Evolutionary conservation across 2,113 vertebrate species (phyloP), one percentile per base, ranked within the genome.

Genomic region (Synchiropus splendidus): DNA sequence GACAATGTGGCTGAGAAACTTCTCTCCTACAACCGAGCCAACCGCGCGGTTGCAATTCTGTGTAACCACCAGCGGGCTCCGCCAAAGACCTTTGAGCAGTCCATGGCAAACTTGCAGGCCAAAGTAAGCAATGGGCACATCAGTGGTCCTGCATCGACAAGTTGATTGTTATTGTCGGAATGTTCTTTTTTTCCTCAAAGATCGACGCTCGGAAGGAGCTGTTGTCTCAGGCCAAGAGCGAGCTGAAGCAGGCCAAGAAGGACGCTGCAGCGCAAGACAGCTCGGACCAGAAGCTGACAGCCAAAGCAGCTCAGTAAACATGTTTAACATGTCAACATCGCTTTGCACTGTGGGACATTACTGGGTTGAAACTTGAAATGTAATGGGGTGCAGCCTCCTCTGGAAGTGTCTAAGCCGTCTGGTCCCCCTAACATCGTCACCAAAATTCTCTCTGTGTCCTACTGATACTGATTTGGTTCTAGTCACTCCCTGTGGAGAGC

Each of bases 51-150:
- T 71, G 86, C 84, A 74, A 70, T 87, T 65, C 80, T 87, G 33
- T 88, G 85, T 55, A 89, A 89, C 84, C 84, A 88, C 67, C 83
- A 87, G 80, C 78, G 82, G 64, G 85, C 83, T 21, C 80, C 80
- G 48, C 85, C 86, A 68, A 89, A 87, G 60, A 85, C 78, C 58
- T 88, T 86, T 42, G 83, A 87, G 1, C 80, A 88, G 46, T 88
- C 85, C 2, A 88, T 89, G 85, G 83, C 84, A 1, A 89, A 83
- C 51, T 75, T 88, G 16, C 84, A 86, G 50, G 18, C 64, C 11
- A 89, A 86, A 81, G 85, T 84, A 61, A 66, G 48, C 1, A n/a
- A n/a, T n/a, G n/a, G n/a, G n/a, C n/a, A n/a, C n/a, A n/a, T n/a
- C n/a, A n/a, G n/a, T n/a, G n/a, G n/a, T 12, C 1, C 6, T 12